These are phyloP conservation scores for Diglossa brunneiventris DNA, from an alignment of 2,113 vertebrate genomes.

Conservation along the genomic window DNA sequence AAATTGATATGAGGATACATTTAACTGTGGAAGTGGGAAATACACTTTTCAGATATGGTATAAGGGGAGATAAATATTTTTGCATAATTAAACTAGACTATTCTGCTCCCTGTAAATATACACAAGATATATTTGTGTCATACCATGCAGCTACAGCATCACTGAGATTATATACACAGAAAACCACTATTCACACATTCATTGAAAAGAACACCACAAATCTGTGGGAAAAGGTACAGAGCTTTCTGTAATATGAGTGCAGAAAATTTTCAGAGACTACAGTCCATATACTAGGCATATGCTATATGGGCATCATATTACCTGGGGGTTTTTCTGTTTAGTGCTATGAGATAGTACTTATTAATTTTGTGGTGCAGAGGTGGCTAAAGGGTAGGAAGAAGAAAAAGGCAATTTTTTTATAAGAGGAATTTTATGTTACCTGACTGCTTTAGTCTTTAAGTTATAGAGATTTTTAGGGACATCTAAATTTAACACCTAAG, in stretches of 20 bases:
- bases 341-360: not conserved
- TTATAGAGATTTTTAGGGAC: not conserved
- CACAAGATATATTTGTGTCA: not conserved
- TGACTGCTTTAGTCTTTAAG: not conserved
- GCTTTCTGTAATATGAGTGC: not conserved
- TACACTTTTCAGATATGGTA: slow-evolving; percentile 24
- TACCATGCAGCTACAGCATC: not conserved
- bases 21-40: slow-evolving; percentile 6
- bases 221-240: not conserved
- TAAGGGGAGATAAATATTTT: slow-evolving; percentile 44
- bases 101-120: slow-evolving; percentile 8
- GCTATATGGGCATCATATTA: not conserved
- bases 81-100: slow-evolving; percentile 30
- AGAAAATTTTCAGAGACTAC: not conserved
- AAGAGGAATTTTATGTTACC: not conserved
- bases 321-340: not conserved
- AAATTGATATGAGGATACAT: slow-evolving; percentile 53
- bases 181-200: not conserved
- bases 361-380: not conserved
- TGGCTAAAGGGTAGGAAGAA: not conserved
- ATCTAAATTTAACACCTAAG: not conserved
- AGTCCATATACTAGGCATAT: not conserved
- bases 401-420: not conserved
- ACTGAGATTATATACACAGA: not conserved
- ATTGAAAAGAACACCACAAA: not conserved